Evolutionary conservation across 2,113 vertebrate species (phyloP), one percentile per base, ranked within the genome.

Genomic region (Sporophila hypoxantha): DNA sequence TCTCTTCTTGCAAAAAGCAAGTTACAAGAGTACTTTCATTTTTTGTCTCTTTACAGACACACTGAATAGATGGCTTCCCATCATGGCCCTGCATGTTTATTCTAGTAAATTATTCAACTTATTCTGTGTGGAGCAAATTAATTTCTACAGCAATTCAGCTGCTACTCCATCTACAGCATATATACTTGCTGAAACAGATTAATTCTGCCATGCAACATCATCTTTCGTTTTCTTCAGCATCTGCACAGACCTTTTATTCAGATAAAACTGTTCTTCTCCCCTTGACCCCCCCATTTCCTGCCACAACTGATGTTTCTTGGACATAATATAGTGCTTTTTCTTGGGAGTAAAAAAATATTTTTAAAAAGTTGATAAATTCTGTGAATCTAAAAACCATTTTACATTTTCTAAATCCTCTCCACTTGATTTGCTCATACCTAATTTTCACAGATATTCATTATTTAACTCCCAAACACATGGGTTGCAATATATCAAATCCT

Each of bases 131-230:
- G 73, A 92, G 80, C 79, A 95, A 94, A 93, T 93, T 94, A 95
- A 93, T 94, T 92, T 94, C 89, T 93, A 91, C 91, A 93, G 89
- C 87, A 92, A 93, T 92, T 93, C 92, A 92, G 85, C 87, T 94
- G 73, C 87, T 93, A 77, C 89, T 95, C 89, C 85, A 93, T 89
- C 89, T 95, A 92, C 85, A 89, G 91, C 59, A 68, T 12, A 91
- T n/a, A 85, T 39, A 83, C 74, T 94, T 93, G 70, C 89, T 94
- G 89, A 74, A 95, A 94, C 87, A 92, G 93, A 94, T 91, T 66
- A 93, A 92, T 93, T 92, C 89, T 91, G 92, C 86, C 82, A 95
- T 82, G 90, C 83, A 93, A 81, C 19, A 9, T 92, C 89, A 89
- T 91, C 70, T 78, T 80, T 84, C 52, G 50, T 91, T 92, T 93